Evolutionary conservation across 2,113 vertebrate genomes (phyloP).

Genomic region (Lutjanus erythropterus): DNA sequence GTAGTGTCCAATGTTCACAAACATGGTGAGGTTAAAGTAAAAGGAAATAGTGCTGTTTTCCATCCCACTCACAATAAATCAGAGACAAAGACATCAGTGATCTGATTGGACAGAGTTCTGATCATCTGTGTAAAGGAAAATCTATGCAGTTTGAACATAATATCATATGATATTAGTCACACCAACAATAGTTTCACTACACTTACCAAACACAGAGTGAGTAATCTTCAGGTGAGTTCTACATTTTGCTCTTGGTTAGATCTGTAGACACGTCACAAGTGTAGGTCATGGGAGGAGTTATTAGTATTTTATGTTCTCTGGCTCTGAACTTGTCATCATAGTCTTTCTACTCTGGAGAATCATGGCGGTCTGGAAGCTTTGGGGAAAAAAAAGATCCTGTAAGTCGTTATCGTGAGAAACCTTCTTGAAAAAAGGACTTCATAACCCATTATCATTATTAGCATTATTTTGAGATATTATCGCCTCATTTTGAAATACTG

Average conservation of each 20-base stretch:
- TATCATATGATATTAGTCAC: background rate
- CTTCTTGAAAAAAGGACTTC: too few relatives aligned
- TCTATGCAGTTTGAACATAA: background rate
- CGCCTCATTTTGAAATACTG: too few relatives aligned
- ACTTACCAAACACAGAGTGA: background rate
- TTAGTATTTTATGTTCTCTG: background rate
- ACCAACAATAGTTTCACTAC: background rate
- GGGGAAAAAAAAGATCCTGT: too few relatives aligned
- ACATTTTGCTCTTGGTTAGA: background rate
- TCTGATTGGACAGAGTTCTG: background rate
- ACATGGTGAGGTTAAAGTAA: conserved; percentile 60
- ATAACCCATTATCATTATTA: too few relatives aligned
- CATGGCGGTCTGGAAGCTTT: too few relatives aligned
- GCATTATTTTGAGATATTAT: too few relatives aligned
- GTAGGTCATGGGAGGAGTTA: background rate
- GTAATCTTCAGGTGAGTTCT: background rate
- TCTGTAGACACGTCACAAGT: background rate
- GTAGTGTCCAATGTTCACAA: conserved; percentile 46
- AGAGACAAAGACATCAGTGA: background rate
- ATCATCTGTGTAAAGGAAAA: background rate
- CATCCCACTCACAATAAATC: conserved; percentile 23
- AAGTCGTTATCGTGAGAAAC: too few relatives aligned
- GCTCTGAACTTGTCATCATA: background rate
- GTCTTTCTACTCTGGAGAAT: too few relatives aligned
- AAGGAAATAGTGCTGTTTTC: conserved; percentile 38